Evolutionary conservation across 2,113 vertebrate species (phyloP), one percentile per base, ranked within the genome.

Genomic region (Sarotherodon lohbergeri): DNA sequence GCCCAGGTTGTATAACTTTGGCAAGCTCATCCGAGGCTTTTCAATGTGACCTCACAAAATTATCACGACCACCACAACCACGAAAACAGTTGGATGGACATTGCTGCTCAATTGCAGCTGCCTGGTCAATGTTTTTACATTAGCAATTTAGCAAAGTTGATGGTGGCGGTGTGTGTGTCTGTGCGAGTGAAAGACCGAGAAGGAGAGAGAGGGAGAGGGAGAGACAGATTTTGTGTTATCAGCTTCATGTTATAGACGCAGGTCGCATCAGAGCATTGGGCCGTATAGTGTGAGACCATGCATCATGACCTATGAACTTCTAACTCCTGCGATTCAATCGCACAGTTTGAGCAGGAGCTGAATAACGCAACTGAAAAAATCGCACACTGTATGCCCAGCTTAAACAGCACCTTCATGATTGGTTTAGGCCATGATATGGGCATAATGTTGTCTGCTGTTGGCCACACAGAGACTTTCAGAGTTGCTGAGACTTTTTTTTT

Each of bases 151-250:
- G 12, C 55, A 56, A 14, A 56, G 55, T 56, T 56, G 55, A 27
- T 56, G 55, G 22, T 7, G 54, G 54, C 0, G 9, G 2, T n/a
- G 19, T 52, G 8, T 0, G 3, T 2, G 50, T 54, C 9, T 54
- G 50, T n/a, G 50, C 11, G 50, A 9, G 4, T 52, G 54, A 27
- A 13, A 56, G 0, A 56, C 22, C 13, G 54, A 56, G 54, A 24
- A 10, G n/a, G 22, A 22, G 52, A 55, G 52, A 55, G 6, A 22
- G n/a, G n/a, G n/a, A 56, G 22, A 56, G 22, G 6, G 2, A 13
- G 54, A 2, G 1, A 56, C 54, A 7, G 54, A 27, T 7, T 56
- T 27, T 56, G 22, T 13, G 54, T 56, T 13, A 56, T 24, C 13
- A 56, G 6, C 54, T 24, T 56, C 11, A 56, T 14, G 2, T 56